Evolutionary conservation across 2,113 vertebrate species (phyloP).

Genomic region (Indicator maculatus): DNA sequence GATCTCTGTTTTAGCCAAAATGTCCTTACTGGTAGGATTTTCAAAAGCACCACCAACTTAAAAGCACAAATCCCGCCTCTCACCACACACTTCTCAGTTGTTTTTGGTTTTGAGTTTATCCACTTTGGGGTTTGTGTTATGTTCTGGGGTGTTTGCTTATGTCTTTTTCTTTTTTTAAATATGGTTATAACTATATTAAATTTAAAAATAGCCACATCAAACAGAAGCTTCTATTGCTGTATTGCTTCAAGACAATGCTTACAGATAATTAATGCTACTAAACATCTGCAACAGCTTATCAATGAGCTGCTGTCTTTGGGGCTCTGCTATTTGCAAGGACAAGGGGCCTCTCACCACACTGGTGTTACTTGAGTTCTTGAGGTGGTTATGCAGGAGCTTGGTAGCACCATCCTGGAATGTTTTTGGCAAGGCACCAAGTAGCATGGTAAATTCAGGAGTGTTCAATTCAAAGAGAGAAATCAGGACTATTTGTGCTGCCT

Average conservation of each 20-base stretch:
- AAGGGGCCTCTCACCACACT: constrained; percentile 81
- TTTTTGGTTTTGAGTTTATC: no score
- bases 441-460: constrained; percentile 98
- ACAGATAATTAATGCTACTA: neutral
- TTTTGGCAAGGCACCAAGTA: constrained; percentile 98
- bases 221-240: neutral
- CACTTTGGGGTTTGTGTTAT: no score
- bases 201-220: constrained; percentile 1
- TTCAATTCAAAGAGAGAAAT: constrained; percentile 97
- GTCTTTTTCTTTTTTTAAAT: neutral
- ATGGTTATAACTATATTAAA: neutral
- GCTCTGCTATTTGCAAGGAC: neutral
- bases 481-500: constrained; percentile 97
- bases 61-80: neutral
- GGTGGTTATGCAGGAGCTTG: constrained; percentile 96
- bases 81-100: neutral
- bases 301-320: neutral
- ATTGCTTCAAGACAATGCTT: constrained; percentile 4
- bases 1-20: neutral
- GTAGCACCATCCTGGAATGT: constrained; percentile 99
- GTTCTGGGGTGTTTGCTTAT: no score
- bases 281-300: constrained; percentile 15
- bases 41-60: constrained; percentile 3
- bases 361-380: constrained; percentile 96
- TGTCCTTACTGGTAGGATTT: neutral